Conservation (phyloP, 2,888 invertebrate genomes). For the Craniophora ligustri region DNA sequence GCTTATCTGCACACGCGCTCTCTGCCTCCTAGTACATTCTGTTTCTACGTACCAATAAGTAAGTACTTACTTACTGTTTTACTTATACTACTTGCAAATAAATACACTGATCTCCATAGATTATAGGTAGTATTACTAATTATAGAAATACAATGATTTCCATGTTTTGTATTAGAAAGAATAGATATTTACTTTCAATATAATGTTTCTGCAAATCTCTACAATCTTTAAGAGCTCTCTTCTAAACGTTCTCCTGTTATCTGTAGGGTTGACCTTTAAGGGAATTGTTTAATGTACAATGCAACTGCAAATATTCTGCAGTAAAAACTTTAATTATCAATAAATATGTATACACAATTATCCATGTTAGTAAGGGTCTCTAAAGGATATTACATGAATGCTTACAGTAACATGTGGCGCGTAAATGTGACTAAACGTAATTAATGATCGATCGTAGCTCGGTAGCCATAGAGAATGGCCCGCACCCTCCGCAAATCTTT, state of each 20-base stretch:
- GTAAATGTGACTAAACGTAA: constrained; percentile 86
- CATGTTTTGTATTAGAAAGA: too few relatives aligned
- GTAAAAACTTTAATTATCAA: constrained; percentile 20
- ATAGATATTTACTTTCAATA: too few relatives aligned
- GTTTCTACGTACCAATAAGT: constrained; percentile 61
- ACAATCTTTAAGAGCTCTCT: too few relatives aligned
- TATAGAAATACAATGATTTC: too few relatives aligned
- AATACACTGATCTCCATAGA: too few relatives aligned
- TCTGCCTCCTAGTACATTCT: constrained; percentile 64
- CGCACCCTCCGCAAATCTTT: constrained; percentile 83
- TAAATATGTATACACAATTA: constrained; percentile 39
- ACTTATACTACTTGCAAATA: too few relatives aligned
- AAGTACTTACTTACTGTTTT: constrained; percentile 62
- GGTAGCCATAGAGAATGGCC: constrained; percentile 73
- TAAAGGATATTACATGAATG: constrained; percentile 59
- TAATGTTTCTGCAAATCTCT: too few relatives aligned
- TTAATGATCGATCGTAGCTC: constrained; percentile 86
- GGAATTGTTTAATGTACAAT: background rate
- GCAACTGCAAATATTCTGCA: constrained; percentile 1
- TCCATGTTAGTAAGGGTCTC: constrained; percentile 44
- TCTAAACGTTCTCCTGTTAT: too few relatives aligned
- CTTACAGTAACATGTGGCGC: constrained; percentile 82
- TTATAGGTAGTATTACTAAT: too few relatives aligned
- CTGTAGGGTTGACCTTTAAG: too few relatives aligned
- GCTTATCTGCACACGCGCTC: constrained; percentile 83